Percentiles rank a stretch among this genome's conserved stretches.
Evolutionary conservation across 2,888 invertebrate genomes (phyloP).

Genomic region (Antheraea yamamai): DNA sequence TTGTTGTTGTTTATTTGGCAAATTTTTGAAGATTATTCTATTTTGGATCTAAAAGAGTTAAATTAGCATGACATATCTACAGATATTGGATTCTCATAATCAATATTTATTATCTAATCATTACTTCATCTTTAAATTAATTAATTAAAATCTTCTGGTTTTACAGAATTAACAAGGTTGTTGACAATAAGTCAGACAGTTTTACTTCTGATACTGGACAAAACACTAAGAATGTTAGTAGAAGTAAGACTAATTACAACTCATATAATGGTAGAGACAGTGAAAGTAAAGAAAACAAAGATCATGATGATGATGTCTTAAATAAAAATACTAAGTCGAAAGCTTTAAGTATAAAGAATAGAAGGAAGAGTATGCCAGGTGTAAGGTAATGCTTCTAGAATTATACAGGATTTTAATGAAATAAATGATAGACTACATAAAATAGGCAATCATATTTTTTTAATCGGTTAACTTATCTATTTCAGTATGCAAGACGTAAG

Average conservation of each 20-base stretch:
- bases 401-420: neutral
- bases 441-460: neutral
- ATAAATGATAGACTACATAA: neutral
- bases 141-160: neutral
- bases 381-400: neutral
- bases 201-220: neutral
- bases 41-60: neutral
- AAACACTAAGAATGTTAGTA: neutral
- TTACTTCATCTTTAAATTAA: neutral
- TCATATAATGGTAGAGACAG: constrained; percentile 26
- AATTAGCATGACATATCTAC: neutral
- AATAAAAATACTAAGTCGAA: constrained; percentile 18
- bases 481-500: constrained; percentile 37
- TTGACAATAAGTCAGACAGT: neutral
- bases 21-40: neutral
- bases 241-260: constrained; percentile 19
- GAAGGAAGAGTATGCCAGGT: constrained; percentile 61
- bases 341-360: constrained; percentile 40
- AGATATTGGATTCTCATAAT: neutral
- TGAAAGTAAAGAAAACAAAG: constrained; percentile 40
- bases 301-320: constrained; percentile 16
- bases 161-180: neutral
- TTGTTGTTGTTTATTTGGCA: neutral
- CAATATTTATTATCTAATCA: neutral
- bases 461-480: constrained; percentile 20